Percentiles rank a stretch among this genome's conserved stretches.
These are phyloP conservation scores for Sphyrna mokarran DNA, from an alignment of 2,113 vertebrate genomes.

Conservation along the genomic window DNA sequence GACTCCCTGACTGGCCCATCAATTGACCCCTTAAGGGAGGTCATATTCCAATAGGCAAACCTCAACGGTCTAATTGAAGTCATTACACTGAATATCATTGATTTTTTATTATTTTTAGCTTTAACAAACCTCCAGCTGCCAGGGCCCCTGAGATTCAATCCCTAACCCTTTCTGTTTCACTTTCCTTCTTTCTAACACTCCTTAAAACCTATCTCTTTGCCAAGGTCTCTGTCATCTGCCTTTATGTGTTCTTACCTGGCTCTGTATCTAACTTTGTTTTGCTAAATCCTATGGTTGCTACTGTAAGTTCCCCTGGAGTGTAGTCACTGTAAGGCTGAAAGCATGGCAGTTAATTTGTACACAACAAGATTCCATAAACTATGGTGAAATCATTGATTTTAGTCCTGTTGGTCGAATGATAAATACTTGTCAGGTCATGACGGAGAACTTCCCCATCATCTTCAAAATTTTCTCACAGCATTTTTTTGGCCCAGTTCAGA, in stretches of 20 bases:
- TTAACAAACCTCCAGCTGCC: no score
- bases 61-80: no score
- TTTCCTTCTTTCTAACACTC: no score
- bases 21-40: no score
- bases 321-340: not conserved
- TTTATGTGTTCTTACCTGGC: not conserved
- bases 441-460: not conserved
- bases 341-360: not conserved
- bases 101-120: no score
- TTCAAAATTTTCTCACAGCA: not conserved
- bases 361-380: not conserved
- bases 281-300: not conserved
- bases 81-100: no score
- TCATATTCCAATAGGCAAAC: no score
- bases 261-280: not conserved
- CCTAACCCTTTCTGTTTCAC: no score
- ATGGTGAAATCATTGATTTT: not conserved
- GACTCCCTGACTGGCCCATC: no score
- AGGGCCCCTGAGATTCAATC: no score
- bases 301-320: not conserved
- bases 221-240: not conserved
- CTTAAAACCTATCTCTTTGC: not conserved
- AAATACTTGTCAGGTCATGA: not conserved
- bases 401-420: not conserved
- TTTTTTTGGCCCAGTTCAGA: not conserved